Conservation (phyloP, 37 sponge, comb jelly and placozoan genomes). For the Cliona cf. orientalis region DNA sequence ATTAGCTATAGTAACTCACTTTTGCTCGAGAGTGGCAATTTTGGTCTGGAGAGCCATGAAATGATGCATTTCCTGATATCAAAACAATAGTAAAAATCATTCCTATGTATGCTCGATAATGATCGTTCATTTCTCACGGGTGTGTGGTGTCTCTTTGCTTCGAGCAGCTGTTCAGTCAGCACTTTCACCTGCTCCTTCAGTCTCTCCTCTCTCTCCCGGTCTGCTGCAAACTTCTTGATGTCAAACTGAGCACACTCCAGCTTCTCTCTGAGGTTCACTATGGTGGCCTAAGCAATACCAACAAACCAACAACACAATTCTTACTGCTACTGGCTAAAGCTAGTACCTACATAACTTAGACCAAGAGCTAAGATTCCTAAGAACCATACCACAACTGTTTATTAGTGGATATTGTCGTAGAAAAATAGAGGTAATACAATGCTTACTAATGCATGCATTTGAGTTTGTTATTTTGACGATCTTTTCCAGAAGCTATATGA, state of each 20-base stretch:
- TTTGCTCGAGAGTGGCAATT: conserved; percentile 51
- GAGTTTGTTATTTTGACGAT: neutral
- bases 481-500: neutral
- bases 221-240: neutral
- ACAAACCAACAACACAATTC: neutral
- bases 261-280: conserved; percentile 36
- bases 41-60: conserved; percentile 39
- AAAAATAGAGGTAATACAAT: neutral
- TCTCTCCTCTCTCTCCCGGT: conserved; percentile 24
- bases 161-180: conserved; percentile 47
- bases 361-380: too few relatives aligned
- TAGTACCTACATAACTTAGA: too few relatives aligned
- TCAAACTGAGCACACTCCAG: conserved; percentile 39
- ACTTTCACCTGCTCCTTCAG: conserved; percentile 47
- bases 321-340: too few relatives aligned
- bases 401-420: neutral
- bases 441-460: neutral
- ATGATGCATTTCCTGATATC: conserved; percentile 75
- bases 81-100: neutral
- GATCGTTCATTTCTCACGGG: conserved; percentile 42
- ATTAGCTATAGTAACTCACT: conserved; percentile 36
- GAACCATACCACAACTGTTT: too few relatives aligned
- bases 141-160: conserved; percentile 69
- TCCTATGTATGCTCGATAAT: neutral
- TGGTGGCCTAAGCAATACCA: conserved; percentile 30